Evolutionary conservation across 2,113 vertebrate species (phyloP), one percentile per base, ranked within the genome.

Genomic region (Grantiella picta): DNA sequence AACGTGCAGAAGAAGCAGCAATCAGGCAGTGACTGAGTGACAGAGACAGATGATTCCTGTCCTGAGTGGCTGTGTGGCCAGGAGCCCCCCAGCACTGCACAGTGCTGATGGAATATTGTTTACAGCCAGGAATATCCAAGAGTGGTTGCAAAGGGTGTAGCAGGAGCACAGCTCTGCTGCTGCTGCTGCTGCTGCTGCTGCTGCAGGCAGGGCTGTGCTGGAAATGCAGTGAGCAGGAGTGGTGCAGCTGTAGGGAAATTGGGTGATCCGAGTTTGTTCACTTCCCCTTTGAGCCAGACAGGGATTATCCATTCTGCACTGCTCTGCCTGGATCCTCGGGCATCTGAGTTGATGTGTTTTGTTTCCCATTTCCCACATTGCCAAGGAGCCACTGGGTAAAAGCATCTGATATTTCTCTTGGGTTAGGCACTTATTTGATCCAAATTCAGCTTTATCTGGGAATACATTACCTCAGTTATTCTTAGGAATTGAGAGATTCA

Each of bases 1-100:
- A 13, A 14, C 0, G 0, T 16, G n/a, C 0, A 12, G 22, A 44
- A 38, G 22, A 0, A 0, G 25, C 20, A 70, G 56, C 66, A 61
- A 14, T 18, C 36, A 22, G 24, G 36, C 45, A 24, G 29, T 35
- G 59, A 47, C 54, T 8, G 33, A 10, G 2, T 7, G 54, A 6
- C 33, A 69, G 49, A 27, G 69, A 54, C 4, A 82, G 38, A 8
- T 0, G 4, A 28, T 15, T 38, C 7, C 42, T 75, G 45, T 70
- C 79, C 61, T 53, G 40, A 5, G 12, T 0, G 0, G 3, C 49
- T 70, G 45, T 0, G 0, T 6, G 77, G n/a, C 59, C 72, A 77
- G 64, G 31, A 71, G 29, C 61, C 68, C 5, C 12, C 15, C 49
- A 52, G 53, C 33, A 2, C 31, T 50, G 29, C 44, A 38, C 7